phyloP scores from a whole-genome alignment of 1,140 invertebrate genomes.

The Procambarus virginalis region DNA sequence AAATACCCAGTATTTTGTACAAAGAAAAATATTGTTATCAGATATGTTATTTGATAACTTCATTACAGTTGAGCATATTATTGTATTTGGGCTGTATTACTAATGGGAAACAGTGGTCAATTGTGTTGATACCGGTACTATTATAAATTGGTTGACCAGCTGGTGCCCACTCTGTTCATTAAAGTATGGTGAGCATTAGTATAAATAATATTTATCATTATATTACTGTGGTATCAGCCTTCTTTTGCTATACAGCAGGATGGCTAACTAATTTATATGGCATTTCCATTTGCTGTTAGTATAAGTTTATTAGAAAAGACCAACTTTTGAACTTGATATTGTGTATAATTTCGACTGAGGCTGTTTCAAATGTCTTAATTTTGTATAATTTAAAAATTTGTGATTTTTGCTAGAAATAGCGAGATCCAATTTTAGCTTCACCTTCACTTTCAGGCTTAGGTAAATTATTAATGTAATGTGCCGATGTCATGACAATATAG shows the following conservation, averaged over 20 bases:
- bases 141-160: conserved; percentile 20
- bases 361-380: neutral
- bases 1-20: conserved; percentile 36
- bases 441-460: neutral
- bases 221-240: neutral
- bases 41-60: conserved; percentile 16
- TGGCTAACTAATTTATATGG: neutral
- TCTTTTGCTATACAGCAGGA: neutral
- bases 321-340: neutral
- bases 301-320: neutral
- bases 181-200: conserved; percentile 12
- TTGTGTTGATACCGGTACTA: conserved; percentile 19
- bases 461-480: neutral
- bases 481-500: neutral
- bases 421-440: neutral
- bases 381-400: neutral
- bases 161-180: conserved; percentile 11
- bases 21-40: conserved; percentile 29
- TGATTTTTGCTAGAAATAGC: neutral
- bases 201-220: conserved; percentile 8
- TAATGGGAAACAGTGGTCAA: conserved; percentile 1
- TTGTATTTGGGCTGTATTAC: conserved; percentile 22
- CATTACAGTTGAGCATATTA: conserved; percentile 6
- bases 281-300: conserved; percentile 1
- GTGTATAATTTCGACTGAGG: neutral